Evolutionary conservation across 2,113 vertebrate species (phyloP).

Genomic region (Microtus pennsylvanicus): DNA sequence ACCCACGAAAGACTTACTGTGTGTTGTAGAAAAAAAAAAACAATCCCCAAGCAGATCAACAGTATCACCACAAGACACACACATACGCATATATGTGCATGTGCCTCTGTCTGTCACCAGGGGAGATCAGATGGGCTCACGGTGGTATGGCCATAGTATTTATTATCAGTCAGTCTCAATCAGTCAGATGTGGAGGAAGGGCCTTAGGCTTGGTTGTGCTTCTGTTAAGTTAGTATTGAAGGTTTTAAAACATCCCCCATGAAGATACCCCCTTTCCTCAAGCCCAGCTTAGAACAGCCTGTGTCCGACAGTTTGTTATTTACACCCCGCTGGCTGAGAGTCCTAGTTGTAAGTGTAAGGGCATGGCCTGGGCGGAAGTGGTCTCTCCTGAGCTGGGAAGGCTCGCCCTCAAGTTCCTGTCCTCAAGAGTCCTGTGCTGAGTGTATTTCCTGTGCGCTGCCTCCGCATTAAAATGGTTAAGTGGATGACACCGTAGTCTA

Average conservation of each 20-base stretch:
- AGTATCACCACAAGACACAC: background rate
- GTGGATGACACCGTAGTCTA: constrained; percentile 81
- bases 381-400: background rate
- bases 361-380: background rate
- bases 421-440: background rate
- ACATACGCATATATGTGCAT: background rate
- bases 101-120: background rate
- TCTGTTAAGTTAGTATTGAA: background rate
- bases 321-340: background rate
- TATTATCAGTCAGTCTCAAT: background rate
- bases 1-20: constrained; percentile 54
- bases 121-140: background rate
- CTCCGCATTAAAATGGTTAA: constrained; percentile 79
- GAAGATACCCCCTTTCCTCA: background rate
- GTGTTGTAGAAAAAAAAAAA: constrained; percentile 8
- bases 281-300: no score
- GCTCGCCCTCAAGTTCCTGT: constrained; percentile 25
- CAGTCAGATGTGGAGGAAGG: background rate
- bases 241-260: background rate
- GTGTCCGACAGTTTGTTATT: background rate
- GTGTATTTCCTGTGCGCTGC: constrained; percentile 65
- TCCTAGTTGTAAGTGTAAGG: background rate
- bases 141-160: background rate
- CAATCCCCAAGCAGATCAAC: background rate
- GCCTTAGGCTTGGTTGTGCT: constrained; percentile 28